Percentiles rank a stretch among this genome's conserved stretches.
Evolutionary conservation across 2,888 invertebrate species (phyloP).

Genomic region (Amiota mariae): DNA sequence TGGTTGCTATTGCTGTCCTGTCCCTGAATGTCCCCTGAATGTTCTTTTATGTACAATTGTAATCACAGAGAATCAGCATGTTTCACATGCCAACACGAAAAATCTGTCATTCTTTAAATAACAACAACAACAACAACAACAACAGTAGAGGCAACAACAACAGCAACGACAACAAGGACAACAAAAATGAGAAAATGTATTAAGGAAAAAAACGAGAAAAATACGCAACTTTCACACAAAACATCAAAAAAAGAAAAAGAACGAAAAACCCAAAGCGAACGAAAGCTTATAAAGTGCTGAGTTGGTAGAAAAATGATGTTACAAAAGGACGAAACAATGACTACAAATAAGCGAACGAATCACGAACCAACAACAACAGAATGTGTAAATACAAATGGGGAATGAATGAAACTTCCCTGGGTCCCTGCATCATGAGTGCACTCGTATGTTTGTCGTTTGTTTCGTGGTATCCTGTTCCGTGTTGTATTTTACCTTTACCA

Average conservation of each 20-base stretch:
- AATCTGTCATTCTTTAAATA: slow-evolving; percentile 50
- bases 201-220: not conserved
- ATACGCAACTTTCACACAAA: not conserved
- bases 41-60: slow-evolving; percentile 50
- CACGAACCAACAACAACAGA: no score
- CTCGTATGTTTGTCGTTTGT: slow-evolving; percentile 16
- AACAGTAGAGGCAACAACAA: not conserved
- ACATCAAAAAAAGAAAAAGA: not conserved
- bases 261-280: not conserved
- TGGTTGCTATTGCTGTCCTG: slow-evolving; percentile 5
- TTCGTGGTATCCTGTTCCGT: slow-evolving; percentile 11
- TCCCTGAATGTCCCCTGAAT: not conserved
- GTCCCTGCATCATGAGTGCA: no score
- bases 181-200: not conserved
- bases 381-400: no score
- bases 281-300: slow-evolving; percentile 52
- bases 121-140: not conserved
- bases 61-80: slow-evolving; percentile 66
- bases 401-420: no score
- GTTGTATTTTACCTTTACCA: slow-evolving; percentile 1
- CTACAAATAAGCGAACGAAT: slow-evolving; percentile 43
- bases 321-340: slow-evolving; percentile 41
- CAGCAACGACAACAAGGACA: not conserved
- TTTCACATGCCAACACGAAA: slow-evolving; percentile 66
- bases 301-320: slow-evolving; percentile 47